phyloP scores from a whole-genome alignment of 2,113 vertebrate genomes.

The Spermophilus dauricus region DNA sequence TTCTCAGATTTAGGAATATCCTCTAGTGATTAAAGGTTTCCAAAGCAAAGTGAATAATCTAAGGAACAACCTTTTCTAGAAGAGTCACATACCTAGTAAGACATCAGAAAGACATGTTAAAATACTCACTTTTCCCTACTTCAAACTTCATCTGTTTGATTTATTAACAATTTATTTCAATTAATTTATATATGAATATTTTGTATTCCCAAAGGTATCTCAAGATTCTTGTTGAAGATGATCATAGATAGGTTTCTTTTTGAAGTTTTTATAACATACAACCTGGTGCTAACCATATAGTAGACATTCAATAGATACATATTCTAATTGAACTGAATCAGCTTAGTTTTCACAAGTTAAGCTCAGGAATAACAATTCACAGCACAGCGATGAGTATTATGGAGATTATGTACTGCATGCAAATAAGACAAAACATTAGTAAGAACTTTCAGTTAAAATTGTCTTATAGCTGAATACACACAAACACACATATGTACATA shows the following conservation, averaged over 20 bases:
- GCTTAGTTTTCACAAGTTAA: background rate
- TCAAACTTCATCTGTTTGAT: background rate
- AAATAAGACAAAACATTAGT: background rate
- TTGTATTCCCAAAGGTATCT: constrained; percentile 3
- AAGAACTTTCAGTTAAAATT: constrained; percentile 11
- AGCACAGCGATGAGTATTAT: background rate
- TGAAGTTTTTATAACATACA: background rate
- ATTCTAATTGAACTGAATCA: background rate
- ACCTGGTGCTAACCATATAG: background rate
- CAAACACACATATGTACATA: background rate
- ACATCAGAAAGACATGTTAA: background rate
- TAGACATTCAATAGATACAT: background rate
- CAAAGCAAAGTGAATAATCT: background rate
- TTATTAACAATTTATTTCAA: background rate
- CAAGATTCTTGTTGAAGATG: background rate
- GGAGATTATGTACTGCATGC: background rate
- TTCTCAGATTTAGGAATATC: background rate
- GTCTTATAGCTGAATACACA: background rate
- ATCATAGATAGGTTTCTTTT: background rate
- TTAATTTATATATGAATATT: background rate
- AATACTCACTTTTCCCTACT: background rate
- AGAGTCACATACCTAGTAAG: background rate
- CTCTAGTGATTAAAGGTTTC: background rate
- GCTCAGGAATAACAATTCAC: background rate
- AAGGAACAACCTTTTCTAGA: constrained; percentile 4